These are phyloP conservation scores for Dioctria rufipes DNA, from an alignment of 2,888 invertebrate species.

Conservation along the genomic window DNA sequence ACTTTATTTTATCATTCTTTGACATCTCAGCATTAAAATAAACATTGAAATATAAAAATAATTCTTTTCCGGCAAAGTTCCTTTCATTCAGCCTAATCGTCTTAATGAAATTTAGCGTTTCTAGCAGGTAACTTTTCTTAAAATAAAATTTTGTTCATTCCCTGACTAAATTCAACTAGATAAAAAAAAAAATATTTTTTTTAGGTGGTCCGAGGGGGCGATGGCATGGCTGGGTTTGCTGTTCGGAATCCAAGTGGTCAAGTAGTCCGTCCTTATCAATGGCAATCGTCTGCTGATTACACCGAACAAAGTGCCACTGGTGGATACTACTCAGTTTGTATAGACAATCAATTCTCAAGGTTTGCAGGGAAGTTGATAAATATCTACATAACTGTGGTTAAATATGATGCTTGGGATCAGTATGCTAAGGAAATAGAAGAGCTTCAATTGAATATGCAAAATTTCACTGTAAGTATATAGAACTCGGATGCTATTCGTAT, in stretches of 20 bases:
- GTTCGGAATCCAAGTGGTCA: slow-evolving; percentile 88
- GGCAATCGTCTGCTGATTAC: slow-evolving; percentile 91
- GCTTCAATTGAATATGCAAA: slow-evolving; percentile 88
- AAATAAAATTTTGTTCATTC: too few relatives aligned
- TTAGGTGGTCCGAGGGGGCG: slow-evolving; percentile 92
- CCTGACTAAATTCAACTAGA: too few relatives aligned
- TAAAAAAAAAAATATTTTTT: too few relatives aligned
- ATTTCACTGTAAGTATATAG: slow-evolving; percentile 82
- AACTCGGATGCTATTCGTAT: background rate
- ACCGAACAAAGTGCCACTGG: slow-evolving; percentile 86
- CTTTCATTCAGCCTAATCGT: too few relatives aligned
- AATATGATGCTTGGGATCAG: slow-evolving; percentile 94
- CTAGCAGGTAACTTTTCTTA: too few relatives aligned
- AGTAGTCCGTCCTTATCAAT: slow-evolving; percentile 91
- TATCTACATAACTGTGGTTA: slow-evolving; percentile 90
- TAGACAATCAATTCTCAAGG: slow-evolving; percentile 93
- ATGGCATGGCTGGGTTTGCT: slow-evolving; percentile 94
- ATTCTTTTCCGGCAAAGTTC: too few relatives aligned
- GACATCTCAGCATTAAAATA: too few relatives aligned
- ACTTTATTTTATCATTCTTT: too few relatives aligned
- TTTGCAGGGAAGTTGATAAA: slow-evolving; percentile 93
- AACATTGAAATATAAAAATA: too few relatives aligned
- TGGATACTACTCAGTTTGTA: slow-evolving; percentile 92
- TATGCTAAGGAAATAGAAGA: slow-evolving; percentile 92
- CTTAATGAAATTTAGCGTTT: too few relatives aligned